Conservation (phyloP, 1,140 invertebrate species). For the Cotesia chilonis region DNA sequence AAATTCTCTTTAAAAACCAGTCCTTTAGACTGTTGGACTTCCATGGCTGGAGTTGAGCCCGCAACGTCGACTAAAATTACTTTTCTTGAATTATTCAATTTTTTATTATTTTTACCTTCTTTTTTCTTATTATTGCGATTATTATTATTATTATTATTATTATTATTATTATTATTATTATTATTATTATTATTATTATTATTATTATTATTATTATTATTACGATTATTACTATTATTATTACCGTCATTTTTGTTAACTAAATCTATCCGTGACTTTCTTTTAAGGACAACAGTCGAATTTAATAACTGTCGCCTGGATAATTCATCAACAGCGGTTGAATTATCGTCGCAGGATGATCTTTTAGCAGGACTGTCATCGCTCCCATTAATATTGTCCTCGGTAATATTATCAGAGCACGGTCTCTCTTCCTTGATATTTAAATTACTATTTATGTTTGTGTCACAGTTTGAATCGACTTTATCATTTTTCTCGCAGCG, state of each 20-base stretch:
- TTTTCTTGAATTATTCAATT: not conserved
- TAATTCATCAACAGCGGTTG: slow-evolving; percentile 50
- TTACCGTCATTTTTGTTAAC: slow-evolving; percentile 31
- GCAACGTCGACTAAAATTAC: not conserved
- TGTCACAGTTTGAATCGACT: slow-evolving; percentile 50
- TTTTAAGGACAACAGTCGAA: slow-evolving; percentile 50
- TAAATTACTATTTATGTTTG: not conserved
- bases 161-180: slow-evolving; percentile 36
- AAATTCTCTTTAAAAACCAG: slow-evolving; percentile 33
- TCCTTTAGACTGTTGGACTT: slow-evolving; percentile 27
- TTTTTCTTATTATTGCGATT: slow-evolving; percentile 28
- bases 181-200: slow-evolving; percentile 13
- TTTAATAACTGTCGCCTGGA: slow-evolving; percentile 50
- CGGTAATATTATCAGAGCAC: not conserved
- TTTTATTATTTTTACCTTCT: slow-evolving; percentile 29
- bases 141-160: slow-evolving; percentile 30
- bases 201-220: too few relatives aligned
- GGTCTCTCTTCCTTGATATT: slow-evolving; percentile 9
- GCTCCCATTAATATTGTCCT: slow-evolving; percentile 7
- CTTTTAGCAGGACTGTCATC: slow-evolving; percentile 47
- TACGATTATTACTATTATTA: slow-evolving; percentile 26
- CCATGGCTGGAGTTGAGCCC: not conserved
- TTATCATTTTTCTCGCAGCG: slow-evolving; percentile 48
- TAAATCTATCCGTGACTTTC: slow-evolving; percentile 56
- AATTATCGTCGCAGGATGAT: slow-evolving; percentile 54